Percentiles rank a stretch among this genome's conserved stretches.
These are phyloP conservation scores for Anas platyrhynchos DNA, from an alignment of 2,113 vertebrate genomes.

Conservation along the genomic window DNA sequence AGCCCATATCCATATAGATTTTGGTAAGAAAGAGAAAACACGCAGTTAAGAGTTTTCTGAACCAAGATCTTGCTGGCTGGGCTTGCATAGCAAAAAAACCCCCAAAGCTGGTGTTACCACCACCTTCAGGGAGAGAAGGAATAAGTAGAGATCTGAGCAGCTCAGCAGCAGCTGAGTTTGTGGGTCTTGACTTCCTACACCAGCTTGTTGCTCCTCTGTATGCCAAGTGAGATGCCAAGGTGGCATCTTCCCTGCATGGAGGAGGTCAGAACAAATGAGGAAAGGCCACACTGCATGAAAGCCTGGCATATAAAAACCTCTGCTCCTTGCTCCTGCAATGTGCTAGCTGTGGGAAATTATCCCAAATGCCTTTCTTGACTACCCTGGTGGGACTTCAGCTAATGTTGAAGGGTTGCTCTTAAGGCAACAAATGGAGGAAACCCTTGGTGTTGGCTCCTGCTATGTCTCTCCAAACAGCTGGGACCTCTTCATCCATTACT, in stretches of 20 bases:
- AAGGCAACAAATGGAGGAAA: neutral
- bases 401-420: fast-evolving
- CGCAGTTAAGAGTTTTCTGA: neutral
- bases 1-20: neutral
- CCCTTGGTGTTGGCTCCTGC: neutral
- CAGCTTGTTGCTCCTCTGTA: neutral
- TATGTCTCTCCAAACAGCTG: neutral
- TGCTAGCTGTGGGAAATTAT: neutral
- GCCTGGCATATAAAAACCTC: neutral
- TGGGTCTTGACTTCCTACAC: neutral
- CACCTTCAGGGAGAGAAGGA: fast-evolving
- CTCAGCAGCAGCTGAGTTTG: neutral
- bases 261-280: neutral
- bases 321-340: neutral
- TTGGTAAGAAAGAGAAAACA: neutral
- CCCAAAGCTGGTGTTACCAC: neutral
- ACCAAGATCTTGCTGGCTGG: neutral
- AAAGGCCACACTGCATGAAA: fast-evolving
- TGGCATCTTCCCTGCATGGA: neutral
- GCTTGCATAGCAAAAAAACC: neutral
- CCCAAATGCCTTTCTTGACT: neutral
- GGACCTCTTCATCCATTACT: neutral
- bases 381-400: neutral
- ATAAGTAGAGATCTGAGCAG: neutral
- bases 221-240: neutral